These are phyloP conservation scores for Samia ricini DNA, from an alignment of 1,140 invertebrate genomes.

Conservation along the genomic window DNA sequence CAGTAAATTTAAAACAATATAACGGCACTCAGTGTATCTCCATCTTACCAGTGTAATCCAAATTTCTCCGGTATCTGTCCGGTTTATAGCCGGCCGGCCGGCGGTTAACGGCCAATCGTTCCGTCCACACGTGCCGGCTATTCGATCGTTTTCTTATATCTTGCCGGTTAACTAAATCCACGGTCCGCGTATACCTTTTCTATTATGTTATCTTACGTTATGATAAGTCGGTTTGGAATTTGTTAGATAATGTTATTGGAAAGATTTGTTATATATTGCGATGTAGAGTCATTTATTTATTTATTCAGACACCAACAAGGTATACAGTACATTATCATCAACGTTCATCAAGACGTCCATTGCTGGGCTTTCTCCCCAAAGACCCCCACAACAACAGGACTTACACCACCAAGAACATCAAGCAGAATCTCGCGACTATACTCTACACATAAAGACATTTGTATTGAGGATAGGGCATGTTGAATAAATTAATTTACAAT, in stretches of 20 bases:
- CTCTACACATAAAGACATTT: too few species aligned
- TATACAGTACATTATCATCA: too few species aligned
- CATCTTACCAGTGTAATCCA: conserved; percentile 35
- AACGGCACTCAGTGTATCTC: conserved; percentile 3
- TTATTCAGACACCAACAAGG: too few species aligned
- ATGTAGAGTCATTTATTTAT: not conserved
- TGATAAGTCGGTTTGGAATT: not conserved
- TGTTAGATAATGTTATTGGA: not conserved
- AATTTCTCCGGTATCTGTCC: conserved; percentile 39
- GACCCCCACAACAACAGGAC: too few species aligned
- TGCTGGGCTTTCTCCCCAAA: too few species aligned
- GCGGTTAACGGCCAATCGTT: conserved; percentile 41
- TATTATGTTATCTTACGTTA: not conserved
- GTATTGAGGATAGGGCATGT: too few species aligned
- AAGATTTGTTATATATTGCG: not conserved
- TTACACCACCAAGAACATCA: too few species aligned
- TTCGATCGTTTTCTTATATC: conserved; percentile 44
- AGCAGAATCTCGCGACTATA: too few species aligned
- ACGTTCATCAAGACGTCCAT: too few species aligned
- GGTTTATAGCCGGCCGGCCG: conserved; percentile 32
- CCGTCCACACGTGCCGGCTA: conserved; percentile 27
- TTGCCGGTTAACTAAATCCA: conserved; percentile 8
- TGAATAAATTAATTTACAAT: too few species aligned
- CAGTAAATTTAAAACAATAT: too few species aligned
- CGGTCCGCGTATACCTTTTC: not conserved